Evolutionary conservation across 2,888 invertebrate species (phyloP).

Genomic region (Caprella mutica): DNA sequence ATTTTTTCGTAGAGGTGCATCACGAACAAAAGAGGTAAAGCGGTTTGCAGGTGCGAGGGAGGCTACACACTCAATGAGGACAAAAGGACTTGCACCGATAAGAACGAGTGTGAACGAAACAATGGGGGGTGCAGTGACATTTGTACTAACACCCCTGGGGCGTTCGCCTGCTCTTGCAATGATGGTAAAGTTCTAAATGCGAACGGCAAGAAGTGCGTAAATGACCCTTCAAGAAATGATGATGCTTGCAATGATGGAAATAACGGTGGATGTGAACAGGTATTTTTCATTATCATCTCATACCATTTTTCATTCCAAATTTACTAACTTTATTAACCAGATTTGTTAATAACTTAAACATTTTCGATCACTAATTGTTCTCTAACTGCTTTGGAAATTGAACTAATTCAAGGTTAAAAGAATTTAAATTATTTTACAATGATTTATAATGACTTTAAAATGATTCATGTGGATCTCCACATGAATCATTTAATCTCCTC

Average conservation of each 20-base stretch:
- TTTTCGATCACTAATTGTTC: no score
- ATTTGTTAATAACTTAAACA: no score
- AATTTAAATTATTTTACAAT: no score
- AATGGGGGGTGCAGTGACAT: conserved; percentile 41
- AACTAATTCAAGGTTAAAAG: no score
- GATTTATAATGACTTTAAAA: no score
- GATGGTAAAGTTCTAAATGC: not conserved
- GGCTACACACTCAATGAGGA: conserved; percentile 10
- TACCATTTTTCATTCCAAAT: no score
- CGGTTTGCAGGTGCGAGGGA: not conserved
- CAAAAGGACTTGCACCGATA: conserved; percentile 43
- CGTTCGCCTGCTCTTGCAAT: conserved; percentile 7
- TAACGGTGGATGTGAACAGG: conserved; percentile 29
- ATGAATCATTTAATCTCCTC: no score
- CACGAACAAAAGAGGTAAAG: not conserved
- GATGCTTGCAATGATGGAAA: conserved; percentile 8
- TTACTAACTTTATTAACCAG: no score
- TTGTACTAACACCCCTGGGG: conserved; percentile 60
- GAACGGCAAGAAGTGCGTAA: conserved; percentile 4
- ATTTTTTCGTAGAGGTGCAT: no score
- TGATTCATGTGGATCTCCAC: no score
- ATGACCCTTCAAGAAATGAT: not conserved
- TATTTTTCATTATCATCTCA: no score
- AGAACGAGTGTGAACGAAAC: conserved; percentile 47
- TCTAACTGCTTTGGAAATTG: no score